These are phyloP conservation scores for Ianthella basta DNA, from an alignment of 37 sponge, comb jelly and placozoan genomes.

Conservation along the genomic window DNA sequence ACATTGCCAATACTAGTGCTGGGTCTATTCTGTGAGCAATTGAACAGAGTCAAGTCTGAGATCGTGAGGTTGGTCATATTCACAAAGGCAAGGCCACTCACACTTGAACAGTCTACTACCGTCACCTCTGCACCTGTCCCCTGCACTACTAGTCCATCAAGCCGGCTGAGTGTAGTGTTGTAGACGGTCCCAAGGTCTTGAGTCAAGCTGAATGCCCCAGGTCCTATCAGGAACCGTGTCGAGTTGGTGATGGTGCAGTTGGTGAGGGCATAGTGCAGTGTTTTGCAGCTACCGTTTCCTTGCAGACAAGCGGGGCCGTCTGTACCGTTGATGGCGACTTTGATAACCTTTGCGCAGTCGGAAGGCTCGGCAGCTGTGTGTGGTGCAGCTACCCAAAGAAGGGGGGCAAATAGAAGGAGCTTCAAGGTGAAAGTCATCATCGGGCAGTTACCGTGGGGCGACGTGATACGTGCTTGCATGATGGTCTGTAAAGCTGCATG, in stretches of 20 bases:
- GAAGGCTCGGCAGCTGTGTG: background rate
- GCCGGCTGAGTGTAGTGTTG: background rate
- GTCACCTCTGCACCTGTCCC: background rate
- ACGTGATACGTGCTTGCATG: too few relatives aligned
- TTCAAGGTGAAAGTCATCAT: background rate
- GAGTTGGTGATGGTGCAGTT: constrained; percentile 9
- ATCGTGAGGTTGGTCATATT: constrained; percentile 19
- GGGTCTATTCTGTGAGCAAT: background rate
- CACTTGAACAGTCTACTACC: background rate
- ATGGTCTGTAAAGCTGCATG: too few relatives aligned
- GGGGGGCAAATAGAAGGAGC: background rate
- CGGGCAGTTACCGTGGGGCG: background rate
- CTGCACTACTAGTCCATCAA: background rate
- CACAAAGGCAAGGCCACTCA: constrained; percentile 12
- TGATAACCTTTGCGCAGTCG: background rate
- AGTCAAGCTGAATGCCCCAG: background rate
- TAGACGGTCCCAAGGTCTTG: constrained; percentile 2
- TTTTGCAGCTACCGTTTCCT: background rate
- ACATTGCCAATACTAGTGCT: background rate
- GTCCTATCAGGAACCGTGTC: background rate
- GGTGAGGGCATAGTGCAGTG: constrained; percentile 12
- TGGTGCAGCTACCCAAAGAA: background rate
- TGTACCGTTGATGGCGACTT: background rate
- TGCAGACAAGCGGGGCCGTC: background rate
- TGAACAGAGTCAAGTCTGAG: background rate